Evolutionary conservation across 2,888 invertebrate species (phyloP).

Genomic region (Heliconius sara): DNA sequence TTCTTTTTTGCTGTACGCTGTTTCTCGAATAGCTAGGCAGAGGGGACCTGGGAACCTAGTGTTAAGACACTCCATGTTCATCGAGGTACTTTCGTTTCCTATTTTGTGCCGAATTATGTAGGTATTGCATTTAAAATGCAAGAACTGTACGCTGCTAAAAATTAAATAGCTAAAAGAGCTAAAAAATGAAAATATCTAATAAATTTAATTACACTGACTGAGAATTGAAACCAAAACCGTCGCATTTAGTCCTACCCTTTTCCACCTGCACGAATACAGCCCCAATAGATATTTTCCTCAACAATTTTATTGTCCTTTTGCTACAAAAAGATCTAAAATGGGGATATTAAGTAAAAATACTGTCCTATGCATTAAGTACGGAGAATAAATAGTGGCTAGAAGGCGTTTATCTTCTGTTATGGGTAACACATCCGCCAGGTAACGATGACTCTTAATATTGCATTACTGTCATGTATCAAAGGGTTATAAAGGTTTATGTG

Average conservation of each 20-base stretch:
- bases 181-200: neutral
- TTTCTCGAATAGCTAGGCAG: neutral
- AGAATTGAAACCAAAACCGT: neutral
- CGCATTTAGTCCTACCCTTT: neutral
- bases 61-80: neutral
- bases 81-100: neutral
- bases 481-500: slow-evolving; percentile 20
- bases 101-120: neutral
- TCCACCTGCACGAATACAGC: neutral
- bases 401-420: slow-evolving; percentile 36
- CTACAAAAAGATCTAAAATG: neutral
- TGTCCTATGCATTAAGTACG: slow-evolving; percentile 15
- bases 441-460: slow-evolving; percentile 38
- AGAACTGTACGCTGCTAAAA: neutral
- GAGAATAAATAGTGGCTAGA: slow-evolving; percentile 32
- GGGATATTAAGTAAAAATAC: slow-evolving; percentile 7
- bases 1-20: neutral
- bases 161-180: neutral
- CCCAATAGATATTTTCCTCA: neutral
- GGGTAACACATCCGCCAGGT: slow-evolving; percentile 42
- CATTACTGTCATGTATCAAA: slow-evolving; percentile 40
- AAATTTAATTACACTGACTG: neutral
- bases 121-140: neutral
- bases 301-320: neutral
- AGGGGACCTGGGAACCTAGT: neutral